Base-by-base conservation (phyloP, 2,888 invertebrate genomes). In the Microdon myrmicae region DNA sequence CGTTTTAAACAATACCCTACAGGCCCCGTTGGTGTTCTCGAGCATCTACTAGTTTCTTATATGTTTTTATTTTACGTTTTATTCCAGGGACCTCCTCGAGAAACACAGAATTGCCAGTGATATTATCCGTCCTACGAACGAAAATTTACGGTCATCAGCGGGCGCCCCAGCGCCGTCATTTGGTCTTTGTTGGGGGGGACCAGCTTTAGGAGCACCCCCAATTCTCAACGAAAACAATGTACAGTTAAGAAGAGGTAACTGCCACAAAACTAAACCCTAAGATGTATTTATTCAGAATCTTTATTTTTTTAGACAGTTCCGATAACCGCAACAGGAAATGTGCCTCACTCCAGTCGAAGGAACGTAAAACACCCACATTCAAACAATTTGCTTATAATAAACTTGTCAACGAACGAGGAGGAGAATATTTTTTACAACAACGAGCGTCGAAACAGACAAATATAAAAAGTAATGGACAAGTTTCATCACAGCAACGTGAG, bases 331-430 rank as follows among this genome's bases (percentile, higher is more conserved):
- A 74, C 81, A 82, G 77, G 70, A 81, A 74, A 74, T 79, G 72
- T 70, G 77, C 67, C 55, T 76, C 71, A 10, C 68, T 69, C 70
- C 79, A 55, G 71, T 81, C 64, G 68, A 82, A 70, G 71, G 81
- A 73, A 66, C 73, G 78, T 7, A 79, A 78, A 64, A 76, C 76
- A 5, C 74, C 73, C 10, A 73, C 77, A n/a, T 82, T 78, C 74
- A 87, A 90, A 71, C 91, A 92, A 74, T 93, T 91, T 73, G 87
- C 88, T 72, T 94, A 95, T 74, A 88, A 88, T 70, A 93, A 92
- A 74, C 82, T 95, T 14, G 84, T 87, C 49, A 92, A 94, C 74
- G 92, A 94, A 68, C 71, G 70, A 12, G 59, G 71, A 38, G 72
- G 29, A 49, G 12, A 73, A 0, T 54, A 74, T 6, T 71, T 73